Base-by-base conservation (phyloP, 2,888 invertebrate species). In the Nephrocerus scutellatus region DNA sequence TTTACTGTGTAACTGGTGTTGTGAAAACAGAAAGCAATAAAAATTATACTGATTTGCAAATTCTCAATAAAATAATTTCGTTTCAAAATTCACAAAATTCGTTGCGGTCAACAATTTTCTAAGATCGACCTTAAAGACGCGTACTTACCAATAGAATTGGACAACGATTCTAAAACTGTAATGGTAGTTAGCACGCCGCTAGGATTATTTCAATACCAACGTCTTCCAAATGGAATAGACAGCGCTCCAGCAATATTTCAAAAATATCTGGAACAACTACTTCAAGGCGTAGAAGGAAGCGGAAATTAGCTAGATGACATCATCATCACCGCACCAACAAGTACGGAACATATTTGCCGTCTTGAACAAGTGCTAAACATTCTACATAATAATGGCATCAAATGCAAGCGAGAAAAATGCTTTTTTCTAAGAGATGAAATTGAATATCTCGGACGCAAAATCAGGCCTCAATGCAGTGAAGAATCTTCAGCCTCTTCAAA, bases 161-260 rank as follows among this genome's bases (percentile, higher is more conserved):
- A 52, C 19, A 50, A 52, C 4, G 46, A 52, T 32, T 46, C 54
- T 44, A 47, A 49, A 36, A 43, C 55, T 19, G 47, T 54, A 15
- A 30, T 59, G 12, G 59, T 59, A 6, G 51, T 65, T 19, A 60
- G 48, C 40, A 63, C 63, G 1, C 60, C 60, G 21, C 52, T 54
- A 25, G 63, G 66, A 0, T 32, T 66, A 4, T 66, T 50, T 40
- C 44, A 44, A 20, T 55, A 57, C 25, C 56, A 58, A 23, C 49
- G 63, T 16, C 40, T 65, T 19, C 56, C 60, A 3, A 63, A 55
- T 49, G 67, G 65, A 10, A 55, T 63, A n/a, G 53, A 55, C 5
- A 62, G 62, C 12, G 56, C 59, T 7, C 55, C 56, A 6, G 32
- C 39, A 15, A 62, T 64, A 57, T 45, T 53, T 45, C 63, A 65